Base-by-base conservation (phyloP, 2,888 invertebrate species). In the Seladonia tumulorum region DNA sequence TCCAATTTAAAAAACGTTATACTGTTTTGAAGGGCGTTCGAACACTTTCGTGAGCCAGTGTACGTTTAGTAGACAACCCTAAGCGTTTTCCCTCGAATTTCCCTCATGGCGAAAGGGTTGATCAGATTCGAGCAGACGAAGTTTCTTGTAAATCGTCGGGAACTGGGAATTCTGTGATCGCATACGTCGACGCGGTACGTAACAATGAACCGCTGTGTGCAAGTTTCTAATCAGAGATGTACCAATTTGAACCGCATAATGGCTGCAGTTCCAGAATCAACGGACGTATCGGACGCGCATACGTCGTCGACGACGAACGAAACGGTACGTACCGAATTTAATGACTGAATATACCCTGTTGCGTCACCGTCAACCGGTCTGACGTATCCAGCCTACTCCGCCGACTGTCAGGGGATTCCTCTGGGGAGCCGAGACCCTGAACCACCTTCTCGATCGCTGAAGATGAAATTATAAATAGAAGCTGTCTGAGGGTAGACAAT, bases 221-320 rank as follows among this genome's bases (percentile, higher is more conserved):
- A 91, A 93, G 89, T 93, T 93, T 93, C 92, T 82, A 93, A 94
- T 94, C 93, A 92, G 92, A 88, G 92, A 93, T 94, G 93, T 92
- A 87, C 93, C 93, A 93, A 93, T 93, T 94, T 93, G 83, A 76
- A 83, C 81, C 76, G 89, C 89, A 93, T 89, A 92, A 93, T 92
- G 89, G 83, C 78, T 84, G 84, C 85, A 87, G 90, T 92, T 90
- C 91, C 87, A 90, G 91, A 91, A 91, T 90, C 90, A 84, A 84
- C 81, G 85, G 83, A 86, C 86, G 79, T 85, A 88, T 89, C 85
- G 88, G 85, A 88, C 86, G 77, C 57, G 85, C 79, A 68, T 80
- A 57, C 76, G 78, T 73, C 80, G 87, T 75, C 78, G 80, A 87
- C 25, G 88, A 84, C 87, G 88, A 88, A 91, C 89, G 88, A 83